Percentiles rank a stretch among this genome's conserved stretches.
These are phyloP conservation scores for Phthorimaea operculella DNA, from an alignment of 1,140 invertebrate species.

Conservation along the genomic window DNA sequence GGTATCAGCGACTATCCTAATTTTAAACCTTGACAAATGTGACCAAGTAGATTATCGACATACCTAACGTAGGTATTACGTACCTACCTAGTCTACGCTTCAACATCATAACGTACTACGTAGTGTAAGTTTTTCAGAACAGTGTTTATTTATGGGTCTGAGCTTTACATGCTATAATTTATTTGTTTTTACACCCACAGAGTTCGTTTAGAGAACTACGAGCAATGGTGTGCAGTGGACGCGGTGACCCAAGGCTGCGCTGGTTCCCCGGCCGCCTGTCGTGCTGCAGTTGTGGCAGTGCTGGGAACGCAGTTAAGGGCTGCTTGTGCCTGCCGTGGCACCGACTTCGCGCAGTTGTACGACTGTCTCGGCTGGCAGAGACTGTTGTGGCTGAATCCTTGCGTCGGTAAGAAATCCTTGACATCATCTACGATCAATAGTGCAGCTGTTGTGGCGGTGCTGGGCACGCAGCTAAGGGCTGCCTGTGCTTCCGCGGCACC, in stretches of 20 bases:
- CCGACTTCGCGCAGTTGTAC: conserved; percentile 83
- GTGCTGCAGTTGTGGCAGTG: conserved; percentile 84
- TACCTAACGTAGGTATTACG: too few relatives aligned
- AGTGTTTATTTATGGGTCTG: too few relatives aligned
- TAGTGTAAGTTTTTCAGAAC: too few relatives aligned
- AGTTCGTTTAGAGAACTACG: conserved; percentile 83
- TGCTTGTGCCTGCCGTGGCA: conserved; percentile 86
- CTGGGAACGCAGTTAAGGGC: conserved; percentile 86
- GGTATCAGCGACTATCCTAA: too few relatives aligned
- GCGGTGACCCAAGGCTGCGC: conserved; percentile 89
- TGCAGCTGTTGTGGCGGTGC: conserved; percentile 83
- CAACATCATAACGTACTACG: too few relatives aligned
- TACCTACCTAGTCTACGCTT: too few relatives aligned
- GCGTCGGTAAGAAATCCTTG: conserved; percentile 79
- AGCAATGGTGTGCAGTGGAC: conserved; percentile 90
- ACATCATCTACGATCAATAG: too few relatives aligned
- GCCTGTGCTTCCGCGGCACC: conserved; percentile 84
- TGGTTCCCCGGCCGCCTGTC: conserved; percentile 82
- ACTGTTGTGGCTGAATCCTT: conserved; percentile 91
- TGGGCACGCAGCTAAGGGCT: conserved; percentile 85
- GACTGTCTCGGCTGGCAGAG: conserved; percentile 90
- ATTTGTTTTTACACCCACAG: conserved; percentile 62
- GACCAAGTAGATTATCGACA: too few relatives aligned
- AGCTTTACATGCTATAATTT: not conserved
- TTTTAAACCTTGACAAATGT: too few relatives aligned